Base-by-base conservation (phyloP, 1,140 invertebrate species). In the Trichonephila clavipes region DNA sequence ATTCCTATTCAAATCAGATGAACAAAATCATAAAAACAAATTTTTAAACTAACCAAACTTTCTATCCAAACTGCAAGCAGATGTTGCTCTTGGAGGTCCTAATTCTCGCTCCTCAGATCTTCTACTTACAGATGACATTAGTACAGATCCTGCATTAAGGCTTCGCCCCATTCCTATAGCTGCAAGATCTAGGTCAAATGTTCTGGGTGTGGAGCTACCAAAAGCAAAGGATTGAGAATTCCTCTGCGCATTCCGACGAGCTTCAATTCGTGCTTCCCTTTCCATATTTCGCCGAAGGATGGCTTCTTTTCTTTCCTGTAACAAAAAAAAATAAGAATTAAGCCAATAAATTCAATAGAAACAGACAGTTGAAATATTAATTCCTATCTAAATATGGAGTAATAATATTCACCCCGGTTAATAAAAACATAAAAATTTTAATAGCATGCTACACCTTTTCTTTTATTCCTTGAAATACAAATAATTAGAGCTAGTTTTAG, bases 131-230 rank as follows among this genome's bases (percentile, higher is more conserved):
- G 94, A 72, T 58, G 86, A 94, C 66, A 94, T 87, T 6, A 94
- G 59, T 28, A 93, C 82, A 81, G 90, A 90, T 8, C 91, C 87
- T 21, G 59, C 64, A 19, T 62, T 59, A 4, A 58, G 4, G 90
- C 61, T 82, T 44, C 93, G 64, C 12, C 85, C 72, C 40, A 77
- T 58, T 19, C 92, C 93, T 28, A 94, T 89, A 64, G 89, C 93
- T 58, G 85, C 94, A n/a, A 94, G 72, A 82, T 94, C 94, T 24
- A 94, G 44, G 66, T 98, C 98, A 95, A 98, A 96, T 96, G 98
- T 97, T 92, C 98, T 96, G 88, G 98, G 98, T 83, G 98, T 98
- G 88, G 98, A 98, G 95, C 98, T 98, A 64, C 98, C 98, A 96
- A 98, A 98, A 66, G 98, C 98, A 96, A 98, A 98, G n/a, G 97